Conservation (phyloP, 2,797 vertebrate genomes). For the Nyctalus aviator region DNA sequence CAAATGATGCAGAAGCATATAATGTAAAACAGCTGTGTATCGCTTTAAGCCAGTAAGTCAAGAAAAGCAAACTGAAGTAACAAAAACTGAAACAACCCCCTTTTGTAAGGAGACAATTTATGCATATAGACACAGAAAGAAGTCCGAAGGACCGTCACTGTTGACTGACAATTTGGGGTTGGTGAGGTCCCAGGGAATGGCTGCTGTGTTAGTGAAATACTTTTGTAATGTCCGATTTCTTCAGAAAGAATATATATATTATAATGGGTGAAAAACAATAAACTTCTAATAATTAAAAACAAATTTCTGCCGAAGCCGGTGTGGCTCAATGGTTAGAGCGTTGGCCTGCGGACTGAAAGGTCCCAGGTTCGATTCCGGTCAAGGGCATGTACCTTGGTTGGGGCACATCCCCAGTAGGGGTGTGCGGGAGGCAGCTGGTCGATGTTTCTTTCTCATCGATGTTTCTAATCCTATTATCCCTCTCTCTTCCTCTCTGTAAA, state of each 20-base stretch:
- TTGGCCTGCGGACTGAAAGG: no score
- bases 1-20: not conserved
- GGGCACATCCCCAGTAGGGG: no score
- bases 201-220: not conserved
- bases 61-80: not conserved
- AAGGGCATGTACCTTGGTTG: no score
- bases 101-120: not conserved
- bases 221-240: not conserved
- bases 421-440: no score
- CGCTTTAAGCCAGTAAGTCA: not conserved
- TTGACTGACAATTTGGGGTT: not conserved
- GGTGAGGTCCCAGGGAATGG: not conserved
- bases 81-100: not conserved
- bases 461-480: no score
- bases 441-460: no score
- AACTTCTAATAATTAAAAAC: not conserved
- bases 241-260: not conserved
- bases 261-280: conserved; percentile 14
- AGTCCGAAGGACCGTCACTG: not conserved
- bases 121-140: not conserved
- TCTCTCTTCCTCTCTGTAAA: no score
- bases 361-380: no score
- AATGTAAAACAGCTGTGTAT: not conserved
- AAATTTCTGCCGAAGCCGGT: not conserved
- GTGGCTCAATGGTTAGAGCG: no score